phyloP scores from a whole-genome alignment of 2,113 vertebrate species.

The Callocephalon fimbriatum region DNA sequence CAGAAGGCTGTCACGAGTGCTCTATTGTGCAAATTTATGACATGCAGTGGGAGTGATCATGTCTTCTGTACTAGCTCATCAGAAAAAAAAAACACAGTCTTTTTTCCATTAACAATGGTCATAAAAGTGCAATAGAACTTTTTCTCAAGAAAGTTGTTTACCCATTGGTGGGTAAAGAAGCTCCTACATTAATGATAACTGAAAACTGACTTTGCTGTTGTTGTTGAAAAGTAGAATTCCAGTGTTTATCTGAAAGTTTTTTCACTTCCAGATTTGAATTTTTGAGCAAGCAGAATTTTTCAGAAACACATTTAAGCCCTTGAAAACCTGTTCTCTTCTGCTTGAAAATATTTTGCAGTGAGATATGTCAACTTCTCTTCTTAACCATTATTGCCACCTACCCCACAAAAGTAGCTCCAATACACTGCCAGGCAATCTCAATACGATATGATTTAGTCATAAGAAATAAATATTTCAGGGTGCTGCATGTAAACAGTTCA shows the following conservation, averaged over 20 bases:
- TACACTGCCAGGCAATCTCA: background rate
- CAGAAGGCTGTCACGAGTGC: conserved; percentile 30
- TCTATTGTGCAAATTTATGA: conserved; percentile 38
- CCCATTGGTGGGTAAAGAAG: fast-evolving
- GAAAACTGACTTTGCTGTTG: background rate
- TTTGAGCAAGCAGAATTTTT: background rate
- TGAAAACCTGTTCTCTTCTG: background rate
- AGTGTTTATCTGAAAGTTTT: background rate
- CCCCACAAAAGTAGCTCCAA: background rate
- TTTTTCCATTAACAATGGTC: background rate
- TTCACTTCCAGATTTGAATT: background rate
- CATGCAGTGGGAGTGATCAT: conserved; percentile 49
- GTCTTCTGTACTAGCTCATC: background rate
- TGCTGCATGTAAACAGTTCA: background rate
- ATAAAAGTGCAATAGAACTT: background rate
- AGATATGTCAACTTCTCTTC: background rate
- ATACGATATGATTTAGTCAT: background rate
- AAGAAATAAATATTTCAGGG: background rate
- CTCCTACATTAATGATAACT: background rate
- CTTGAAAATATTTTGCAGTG: background rate
- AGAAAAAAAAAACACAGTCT: background rate
- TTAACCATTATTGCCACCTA: background rate
- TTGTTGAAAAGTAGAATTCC: background rate
- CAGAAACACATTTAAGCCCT: background rate
- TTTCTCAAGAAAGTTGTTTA: background rate